These are phyloP conservation scores for Ganaspis sp. DNA, from an alignment of 1,140 invertebrate species.

Conservation along the genomic window DNA sequence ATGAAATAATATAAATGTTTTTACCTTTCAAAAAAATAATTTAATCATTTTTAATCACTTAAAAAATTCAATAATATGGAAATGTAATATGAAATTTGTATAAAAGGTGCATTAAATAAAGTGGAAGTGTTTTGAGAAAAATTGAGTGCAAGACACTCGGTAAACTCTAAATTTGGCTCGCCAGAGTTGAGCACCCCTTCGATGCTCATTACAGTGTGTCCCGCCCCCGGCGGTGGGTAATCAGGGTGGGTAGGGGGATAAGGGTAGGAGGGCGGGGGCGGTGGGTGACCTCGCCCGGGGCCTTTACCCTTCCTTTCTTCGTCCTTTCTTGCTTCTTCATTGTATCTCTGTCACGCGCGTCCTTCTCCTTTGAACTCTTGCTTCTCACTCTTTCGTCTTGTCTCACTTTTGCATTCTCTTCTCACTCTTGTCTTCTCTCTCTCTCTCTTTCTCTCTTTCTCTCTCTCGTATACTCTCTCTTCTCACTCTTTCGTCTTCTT, in stretches of 20 bases:
- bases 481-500: constrained; percentile 15
- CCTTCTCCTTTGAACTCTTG: constrained; percentile 39
- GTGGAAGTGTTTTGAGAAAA: not conserved
- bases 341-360: constrained; percentile 40
- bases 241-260: constrained; percentile 63
- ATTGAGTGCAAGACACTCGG: constrained; percentile 3
- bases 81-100: no score
- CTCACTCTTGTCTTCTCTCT: constrained; percentile 39
- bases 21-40: no score
- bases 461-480: constrained; percentile 48
- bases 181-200: constrained; percentile 71
- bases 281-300: constrained; percentile 75
- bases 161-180: constrained; percentile 13
- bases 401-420: not conserved
- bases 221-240: constrained; percentile 74
- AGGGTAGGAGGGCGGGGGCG: constrained; percentile 62
- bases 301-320: constrained; percentile 63
- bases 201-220: constrained; percentile 74
- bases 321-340: constrained; percentile 35
- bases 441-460: constrained; percentile 31
- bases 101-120: not conserved
- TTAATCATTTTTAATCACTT: no score
- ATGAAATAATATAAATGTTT: no score
- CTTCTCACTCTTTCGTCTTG: constrained; percentile 38
- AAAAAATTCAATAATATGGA: no score